phyloP scores from a whole-genome alignment of 2,888 invertebrate genomes.

The Drosophila anomalipes region DNA sequence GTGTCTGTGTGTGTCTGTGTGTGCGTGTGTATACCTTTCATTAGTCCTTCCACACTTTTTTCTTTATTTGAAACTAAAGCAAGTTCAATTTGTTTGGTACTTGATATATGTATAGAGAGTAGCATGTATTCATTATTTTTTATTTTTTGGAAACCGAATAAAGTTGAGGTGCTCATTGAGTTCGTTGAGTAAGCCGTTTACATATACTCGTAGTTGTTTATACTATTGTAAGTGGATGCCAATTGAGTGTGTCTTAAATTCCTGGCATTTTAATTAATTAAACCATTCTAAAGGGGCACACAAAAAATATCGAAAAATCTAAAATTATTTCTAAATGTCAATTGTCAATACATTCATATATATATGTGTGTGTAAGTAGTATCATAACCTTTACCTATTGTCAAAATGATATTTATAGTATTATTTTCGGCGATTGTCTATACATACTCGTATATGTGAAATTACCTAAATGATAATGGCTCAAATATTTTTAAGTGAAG shows the following conservation, averaged over 20 bases:
- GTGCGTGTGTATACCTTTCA: conserved; percentile 7
- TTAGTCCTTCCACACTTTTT: conserved; percentile 32
- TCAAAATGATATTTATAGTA: conserved; percentile 61
- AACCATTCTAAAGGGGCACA: conserved; percentile 41
- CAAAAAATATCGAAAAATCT: conserved; percentile 36
- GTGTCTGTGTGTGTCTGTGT: background rate
- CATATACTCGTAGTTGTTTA: conserved; percentile 28
- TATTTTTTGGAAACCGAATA: conserved; percentile 64
- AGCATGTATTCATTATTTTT: conserved; percentile 17
- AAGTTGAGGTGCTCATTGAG: conserved; percentile 70
- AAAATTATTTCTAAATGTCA: conserved; percentile 40
- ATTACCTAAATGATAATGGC: conserved; percentile 5
- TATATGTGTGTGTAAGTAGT: conserved; percentile 20
- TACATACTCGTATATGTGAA: conserved; percentile 52
- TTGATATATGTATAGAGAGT: conserved; percentile 34
- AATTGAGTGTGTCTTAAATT: conserved; percentile 23
- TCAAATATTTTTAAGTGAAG: background rate
- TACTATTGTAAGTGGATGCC: conserved; percentile 18
- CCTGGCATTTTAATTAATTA: conserved; percentile 27
- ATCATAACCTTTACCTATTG: conserved; percentile 56
- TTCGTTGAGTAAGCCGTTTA: conserved; percentile 62
- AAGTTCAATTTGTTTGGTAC: conserved; percentile 33
- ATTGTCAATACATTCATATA: conserved; percentile 18
- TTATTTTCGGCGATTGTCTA: conserved; percentile 61
- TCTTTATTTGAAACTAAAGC: conserved; percentile 43